These are phyloP conservation scores for Remorina albescens DNA, from an alignment of 2,797 vertebrate genomes.

Conservation along the genomic window DNA sequence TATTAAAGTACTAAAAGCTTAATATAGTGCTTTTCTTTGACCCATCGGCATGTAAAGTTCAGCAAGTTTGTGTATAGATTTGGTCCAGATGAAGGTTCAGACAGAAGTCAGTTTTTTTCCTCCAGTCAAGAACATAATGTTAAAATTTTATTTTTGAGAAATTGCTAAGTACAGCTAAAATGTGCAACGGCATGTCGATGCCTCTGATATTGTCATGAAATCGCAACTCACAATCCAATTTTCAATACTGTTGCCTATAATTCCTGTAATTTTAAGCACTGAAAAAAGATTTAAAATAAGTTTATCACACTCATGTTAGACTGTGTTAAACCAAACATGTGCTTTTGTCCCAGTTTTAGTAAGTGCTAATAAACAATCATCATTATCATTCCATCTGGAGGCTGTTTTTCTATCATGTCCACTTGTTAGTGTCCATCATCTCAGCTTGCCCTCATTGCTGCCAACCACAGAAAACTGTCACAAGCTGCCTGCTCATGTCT, in stretches of 20 bases:
- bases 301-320: too few relatives aligned
- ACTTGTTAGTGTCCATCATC: constrained; percentile 18
- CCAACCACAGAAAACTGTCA: constrained; percentile 22
- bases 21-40: too few relatives aligned
- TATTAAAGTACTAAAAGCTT: too few relatives aligned
- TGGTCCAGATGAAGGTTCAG: too few relatives aligned
- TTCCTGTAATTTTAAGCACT: not conserved
- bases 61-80: too few relatives aligned
- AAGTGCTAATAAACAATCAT: not conserved
- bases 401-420: constrained; percentile 6
- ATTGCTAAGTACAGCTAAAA: not conserved
- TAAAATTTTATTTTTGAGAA: too few relatives aligned
- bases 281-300: too few relatives aligned
- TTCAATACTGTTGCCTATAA: too few relatives aligned
- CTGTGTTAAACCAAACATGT: constrained; percentile 6
- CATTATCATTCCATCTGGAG: not conserved
- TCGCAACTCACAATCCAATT: not conserved
- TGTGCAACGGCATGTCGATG: not conserved
- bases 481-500: constrained; percentile 58
- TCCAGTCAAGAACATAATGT: too few relatives aligned
- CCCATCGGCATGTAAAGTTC: too few relatives aligned
- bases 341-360: not conserved
- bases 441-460: constrained; percentile 13
- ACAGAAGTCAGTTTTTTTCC: too few relatives aligned
- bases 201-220: too few relatives aligned